phyloP scores from a whole-genome alignment of 2,797 vertebrate genomes.

The Gymnoscopelus microlampas region DNA sequence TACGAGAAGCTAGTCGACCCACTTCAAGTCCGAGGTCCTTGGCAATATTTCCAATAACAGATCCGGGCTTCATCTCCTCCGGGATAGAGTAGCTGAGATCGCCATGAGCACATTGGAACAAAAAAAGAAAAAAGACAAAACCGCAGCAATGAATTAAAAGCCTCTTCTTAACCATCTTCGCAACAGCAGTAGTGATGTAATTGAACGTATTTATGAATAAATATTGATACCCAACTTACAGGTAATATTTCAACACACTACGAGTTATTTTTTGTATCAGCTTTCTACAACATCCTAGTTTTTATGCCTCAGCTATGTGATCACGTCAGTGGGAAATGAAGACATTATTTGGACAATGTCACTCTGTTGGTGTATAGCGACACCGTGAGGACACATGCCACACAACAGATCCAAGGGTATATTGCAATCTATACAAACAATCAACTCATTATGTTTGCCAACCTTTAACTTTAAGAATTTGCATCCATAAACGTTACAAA shows the following conservation, averaged over 20 bases:
- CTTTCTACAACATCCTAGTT: neutral
- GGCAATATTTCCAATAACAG: conserved; percentile 59
- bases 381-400: too few relatives aligned
- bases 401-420: too few relatives aligned
- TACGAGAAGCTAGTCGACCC: conserved; percentile 12
- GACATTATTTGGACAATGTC: neutral
- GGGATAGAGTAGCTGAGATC: conserved; percentile 48
- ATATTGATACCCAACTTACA: too few relatives aligned
- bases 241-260: neutral
- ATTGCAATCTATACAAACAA: too few relatives aligned
- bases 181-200: too few relatives aligned
- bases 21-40: conserved; percentile 58
- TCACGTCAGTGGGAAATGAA: conserved; percentile 24
- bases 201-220: too few relatives aligned
- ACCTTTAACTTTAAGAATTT: too few relatives aligned
- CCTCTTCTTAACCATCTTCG: too few relatives aligned
- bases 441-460: too few relatives aligned
- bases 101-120: conserved; percentile 7
- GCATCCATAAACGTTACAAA: too few relatives aligned
- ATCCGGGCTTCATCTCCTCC: conserved; percentile 50
- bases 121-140: conserved; percentile 9
- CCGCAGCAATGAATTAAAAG: neutral
- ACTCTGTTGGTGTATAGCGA: neutral
- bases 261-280: neutral
- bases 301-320: neutral